Evolutionary conservation across 2,888 invertebrate species (phyloP).

Genomic region (Scaeva pyrastri): DNA sequence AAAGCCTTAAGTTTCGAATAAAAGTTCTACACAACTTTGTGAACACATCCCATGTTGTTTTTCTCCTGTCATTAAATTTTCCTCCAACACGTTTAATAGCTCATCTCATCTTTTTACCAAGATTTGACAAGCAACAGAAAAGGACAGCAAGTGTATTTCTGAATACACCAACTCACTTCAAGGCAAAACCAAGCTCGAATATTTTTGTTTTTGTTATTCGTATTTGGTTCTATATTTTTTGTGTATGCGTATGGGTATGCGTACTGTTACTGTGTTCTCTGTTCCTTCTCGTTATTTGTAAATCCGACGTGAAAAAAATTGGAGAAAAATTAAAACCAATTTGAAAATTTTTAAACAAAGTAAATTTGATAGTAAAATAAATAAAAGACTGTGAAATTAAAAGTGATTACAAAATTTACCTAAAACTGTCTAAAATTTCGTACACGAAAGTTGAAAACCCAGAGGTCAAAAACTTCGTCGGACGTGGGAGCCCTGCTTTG

Average conservation of each 20-base stretch:
- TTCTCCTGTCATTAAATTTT: background rate
- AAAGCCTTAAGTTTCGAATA: background rate
- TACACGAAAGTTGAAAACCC: background rate
- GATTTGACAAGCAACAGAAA: conserved; percentile 40
- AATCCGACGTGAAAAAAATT: conserved; percentile 27
- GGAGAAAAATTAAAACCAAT: conserved; percentile 32
- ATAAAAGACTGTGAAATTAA: too few relatives aligned
- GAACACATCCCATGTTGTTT: conserved; percentile 23
- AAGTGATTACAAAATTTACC: too few relatives aligned
- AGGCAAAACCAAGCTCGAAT: conserved; percentile 20
- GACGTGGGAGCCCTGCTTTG: conserved; percentile 30
- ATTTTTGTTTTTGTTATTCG: conserved; percentile 72
- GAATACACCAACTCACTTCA: conserved; percentile 3
- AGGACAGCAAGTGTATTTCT: conserved; percentile 10
- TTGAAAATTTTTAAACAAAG: background rate
- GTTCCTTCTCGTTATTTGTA: conserved; percentile 30
- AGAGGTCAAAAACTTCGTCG: conserved; percentile 59
- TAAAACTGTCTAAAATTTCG: too few relatives aligned
- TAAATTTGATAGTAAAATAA: background rate
- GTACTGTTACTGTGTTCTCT: too few relatives aligned
- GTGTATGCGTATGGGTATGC: conserved; percentile 47
- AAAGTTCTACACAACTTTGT: too few relatives aligned
- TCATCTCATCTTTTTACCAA: conserved; percentile 34
- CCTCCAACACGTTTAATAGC: conserved; percentile 33
- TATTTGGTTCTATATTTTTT: background rate